Conservation (phyloP, 2,797 vertebrate species). For the Siniperca undulata region DNA sequence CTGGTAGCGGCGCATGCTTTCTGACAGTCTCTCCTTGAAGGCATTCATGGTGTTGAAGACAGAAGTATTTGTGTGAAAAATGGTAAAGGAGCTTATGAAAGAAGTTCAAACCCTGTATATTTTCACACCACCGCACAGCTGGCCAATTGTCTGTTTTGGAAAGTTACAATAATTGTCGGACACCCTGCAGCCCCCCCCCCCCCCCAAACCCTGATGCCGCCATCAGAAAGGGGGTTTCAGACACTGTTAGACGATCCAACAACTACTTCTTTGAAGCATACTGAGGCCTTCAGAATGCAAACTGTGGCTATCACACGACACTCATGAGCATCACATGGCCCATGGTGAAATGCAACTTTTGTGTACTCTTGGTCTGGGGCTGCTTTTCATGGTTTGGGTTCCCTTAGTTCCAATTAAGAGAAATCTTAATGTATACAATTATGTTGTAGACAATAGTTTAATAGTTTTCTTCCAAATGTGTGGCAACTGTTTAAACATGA, state of each 20-base stretch:
- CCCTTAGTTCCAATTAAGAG: neutral
- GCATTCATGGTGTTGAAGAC: neutral
- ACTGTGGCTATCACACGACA: neutral
- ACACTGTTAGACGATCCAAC: neutral
- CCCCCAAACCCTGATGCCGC: neutral
- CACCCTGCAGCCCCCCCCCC: too few relatives aligned
- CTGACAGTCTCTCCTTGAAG: neutral
- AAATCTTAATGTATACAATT: neutral
- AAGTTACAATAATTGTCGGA: neutral
- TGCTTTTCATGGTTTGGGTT: neutral
- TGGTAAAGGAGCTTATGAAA: neutral
- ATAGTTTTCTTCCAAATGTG: neutral
- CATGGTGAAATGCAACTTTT: neutral
- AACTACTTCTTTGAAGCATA: neutral
- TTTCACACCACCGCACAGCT: neutral
- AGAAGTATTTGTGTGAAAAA: neutral
- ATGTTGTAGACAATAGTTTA: neutral
- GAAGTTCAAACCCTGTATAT: neutral
- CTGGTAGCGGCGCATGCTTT: neutral
- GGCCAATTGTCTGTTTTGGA: neutral
- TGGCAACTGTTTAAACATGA: neutral
- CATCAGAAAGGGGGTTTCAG: neutral
- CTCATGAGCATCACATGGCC: neutral
- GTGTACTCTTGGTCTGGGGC: neutral
- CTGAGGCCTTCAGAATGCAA: neutral